These are phyloP conservation scores for Cheilosia scutellata DNA, from an alignment of 2,888 invertebrate species.

Conservation along the genomic window DNA sequence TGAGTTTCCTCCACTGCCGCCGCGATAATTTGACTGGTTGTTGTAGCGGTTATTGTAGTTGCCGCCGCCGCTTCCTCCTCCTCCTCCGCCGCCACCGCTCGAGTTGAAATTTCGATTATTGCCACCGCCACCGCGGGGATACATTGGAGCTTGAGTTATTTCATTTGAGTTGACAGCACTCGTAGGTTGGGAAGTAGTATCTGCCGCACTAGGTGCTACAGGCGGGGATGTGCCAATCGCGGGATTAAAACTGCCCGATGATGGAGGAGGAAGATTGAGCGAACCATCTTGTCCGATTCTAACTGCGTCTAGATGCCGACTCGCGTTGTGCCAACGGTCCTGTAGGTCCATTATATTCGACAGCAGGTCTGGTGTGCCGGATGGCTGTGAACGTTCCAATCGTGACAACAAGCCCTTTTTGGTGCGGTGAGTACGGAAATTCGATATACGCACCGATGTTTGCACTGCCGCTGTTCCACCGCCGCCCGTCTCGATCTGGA, in stretches of 20 bases:
- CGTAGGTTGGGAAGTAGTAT: conserved; percentile 21
- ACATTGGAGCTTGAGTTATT: conserved; percentile 86
- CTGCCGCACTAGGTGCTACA: conserved; percentile 11
- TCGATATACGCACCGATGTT: conserved; percentile 81
- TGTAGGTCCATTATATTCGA: conserved; percentile 89
- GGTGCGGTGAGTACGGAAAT: conserved; percentile 79
- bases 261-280: conserved; percentile 84
- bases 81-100: conserved; percentile 84
- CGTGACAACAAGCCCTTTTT: conserved; percentile 79
- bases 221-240: conserved; percentile 1
- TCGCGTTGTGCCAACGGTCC: conserved; percentile 88
- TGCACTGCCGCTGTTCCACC: conserved; percentile 84
- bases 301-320: conserved; percentile 85
- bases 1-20: conserved; percentile 74
- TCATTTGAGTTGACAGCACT: conserved; percentile 67
- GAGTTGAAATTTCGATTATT: conserved; percentile 80
- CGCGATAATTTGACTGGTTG: conserved; percentile 79
- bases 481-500: conserved; percentile 80
- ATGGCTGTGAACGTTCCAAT: conserved; percentile 56
- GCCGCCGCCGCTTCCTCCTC: conserved; percentile 83
- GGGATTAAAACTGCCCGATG: conserved; percentile 28
- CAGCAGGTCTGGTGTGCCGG: conserved; percentile 87
- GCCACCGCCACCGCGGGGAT: conserved; percentile 87
- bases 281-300: conserved; percentile 86
- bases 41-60: conserved; percentile 80